Evolutionary conservation across 2,888 invertebrate species (phyloP), one percentile per base, ranked within the genome.

Genomic region (Chirona hameri): DNA sequence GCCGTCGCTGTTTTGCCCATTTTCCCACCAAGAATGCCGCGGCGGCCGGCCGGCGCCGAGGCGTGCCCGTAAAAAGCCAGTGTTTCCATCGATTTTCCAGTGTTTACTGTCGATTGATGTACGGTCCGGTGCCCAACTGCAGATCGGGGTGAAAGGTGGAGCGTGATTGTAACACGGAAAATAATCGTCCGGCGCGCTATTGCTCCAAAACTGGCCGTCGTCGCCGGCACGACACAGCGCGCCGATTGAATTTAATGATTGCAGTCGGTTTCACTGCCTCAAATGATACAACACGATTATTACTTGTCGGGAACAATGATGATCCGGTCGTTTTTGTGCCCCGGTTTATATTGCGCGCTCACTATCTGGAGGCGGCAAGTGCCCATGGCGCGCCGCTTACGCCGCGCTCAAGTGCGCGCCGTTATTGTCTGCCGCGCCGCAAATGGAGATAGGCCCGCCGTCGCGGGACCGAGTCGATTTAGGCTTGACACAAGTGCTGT

Each of bases 271-370:
- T 76, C 76, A 46, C 76, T 46, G 39, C 9, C 39, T 7, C 39
- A 76, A 76, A 24, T 39, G 76, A 39, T 76, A 76, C 76, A 27
- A 76, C 76, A 46, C 76, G 76, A 76, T 76, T 76, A 76, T 76
- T 76, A 76, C 76, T 76, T 46, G 76, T 76, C 76, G 31, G 76
- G 76, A 76, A 76, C 76, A 46, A 76, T 76, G 76, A 76, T 76
- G 24, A 76, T 46, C 76, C 2, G 31, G 76, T 24, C 12, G 46
- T 76, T 76, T 76, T 76, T 76, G 76, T 76, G 76, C 46, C 46
- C 5, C 31, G 18, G 72, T 31, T 72, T 72, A 31, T 31, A 72
- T 72, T 72, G 72, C 72, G 72, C 18, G 29, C 14, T 3, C 72
- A 27, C 72, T 31, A 31, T 31, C 72, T 31, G 31, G 72, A 4